phyloP scores from a whole-genome alignment of 2,888 invertebrate genomes.

The Apocheima hispidaria region DNA sequence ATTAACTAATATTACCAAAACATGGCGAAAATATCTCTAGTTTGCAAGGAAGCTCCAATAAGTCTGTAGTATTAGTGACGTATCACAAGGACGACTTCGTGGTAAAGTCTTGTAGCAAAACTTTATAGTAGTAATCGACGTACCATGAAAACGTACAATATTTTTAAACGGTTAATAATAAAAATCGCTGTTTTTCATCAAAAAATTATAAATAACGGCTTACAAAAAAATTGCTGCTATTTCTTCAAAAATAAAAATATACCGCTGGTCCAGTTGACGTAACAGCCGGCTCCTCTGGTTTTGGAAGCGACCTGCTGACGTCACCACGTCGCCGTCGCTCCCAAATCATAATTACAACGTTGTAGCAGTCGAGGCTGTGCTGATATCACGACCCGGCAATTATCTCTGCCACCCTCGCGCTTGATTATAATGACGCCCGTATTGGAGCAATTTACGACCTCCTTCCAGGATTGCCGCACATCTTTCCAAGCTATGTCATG shows the following conservation, averaged over 20 bases:
- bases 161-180: too few species aligned
- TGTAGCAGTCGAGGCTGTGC: not conserved
- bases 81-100: too few species aligned
- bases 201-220: too few species aligned
- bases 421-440: conserved; percentile 5
- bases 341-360: not conserved
- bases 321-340: conserved; percentile 4
- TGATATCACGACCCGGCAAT: not conserved
- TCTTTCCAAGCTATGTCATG: not conserved
- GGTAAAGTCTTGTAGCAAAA: too few species aligned
- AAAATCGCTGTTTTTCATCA: too few species aligned
- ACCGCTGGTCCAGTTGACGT: not conserved
- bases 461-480: not conserved
- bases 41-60: too few species aligned
- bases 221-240: not conserved
- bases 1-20: too few species aligned
- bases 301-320: conserved; percentile 1
- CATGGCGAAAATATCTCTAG: too few species aligned
- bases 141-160: too few species aligned
- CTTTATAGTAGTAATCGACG: too few species aligned
- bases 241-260: not conserved
- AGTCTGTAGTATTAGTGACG: too few species aligned
- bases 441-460: not conserved
- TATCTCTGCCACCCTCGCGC: too few species aligned
- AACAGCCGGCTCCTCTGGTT: not conserved